A percentile compares a stretch with the other conserved stretches of the same genome.
These are phyloP conservation scores for Heterodera carotae DNA, from an alignment of 1,140 invertebrate species.

Conservation along the genomic window DNA sequence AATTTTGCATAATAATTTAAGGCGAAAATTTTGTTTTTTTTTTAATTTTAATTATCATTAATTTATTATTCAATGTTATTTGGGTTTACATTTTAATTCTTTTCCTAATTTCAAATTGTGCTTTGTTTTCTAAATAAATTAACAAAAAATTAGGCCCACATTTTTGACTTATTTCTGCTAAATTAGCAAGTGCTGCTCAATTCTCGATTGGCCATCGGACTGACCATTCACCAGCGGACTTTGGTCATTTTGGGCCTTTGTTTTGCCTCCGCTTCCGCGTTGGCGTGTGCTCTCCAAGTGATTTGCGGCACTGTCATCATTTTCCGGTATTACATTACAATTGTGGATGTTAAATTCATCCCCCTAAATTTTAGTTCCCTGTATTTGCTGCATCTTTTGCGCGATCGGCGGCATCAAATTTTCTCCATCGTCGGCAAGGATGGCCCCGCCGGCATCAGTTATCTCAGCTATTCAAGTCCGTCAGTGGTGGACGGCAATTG, in stretches of 20 bases:
- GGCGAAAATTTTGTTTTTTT: conserved; percentile 5
- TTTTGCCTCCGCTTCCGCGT: conserved; percentile 51
- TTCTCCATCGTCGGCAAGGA: conserved; percentile 46
- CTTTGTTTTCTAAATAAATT: too few species aligned
- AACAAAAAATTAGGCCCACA: too few species aligned
- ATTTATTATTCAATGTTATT: too few species aligned
- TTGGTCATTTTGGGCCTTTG: conserved; percentile 58
- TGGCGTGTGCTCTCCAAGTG: conserved; percentile 56
- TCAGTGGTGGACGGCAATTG: conserved; percentile 11
- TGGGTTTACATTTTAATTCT: too few species aligned
- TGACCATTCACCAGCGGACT: conserved; percentile 42
- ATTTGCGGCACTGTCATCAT: conserved; percentile 51
- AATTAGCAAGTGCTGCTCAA: conserved; percentile 53
- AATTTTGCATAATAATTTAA: neutral
- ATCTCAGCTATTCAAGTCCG: conserved; percentile 19
- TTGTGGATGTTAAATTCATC: neutral
- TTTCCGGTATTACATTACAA: conserved; percentile 30
- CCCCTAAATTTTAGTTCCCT: conserved; percentile 45
- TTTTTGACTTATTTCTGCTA: neutral
- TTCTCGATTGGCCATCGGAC: conserved; percentile 39
- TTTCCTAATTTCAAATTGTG: too few species aligned
- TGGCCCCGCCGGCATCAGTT: conserved; percentile 25
- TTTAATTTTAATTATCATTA: too few species aligned
- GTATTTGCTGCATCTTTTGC: conserved; percentile 52
- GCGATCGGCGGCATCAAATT: conserved; percentile 35